Conservation (phyloP, 2,113 vertebrate genomes). For the Scatophagus argus region DNA sequence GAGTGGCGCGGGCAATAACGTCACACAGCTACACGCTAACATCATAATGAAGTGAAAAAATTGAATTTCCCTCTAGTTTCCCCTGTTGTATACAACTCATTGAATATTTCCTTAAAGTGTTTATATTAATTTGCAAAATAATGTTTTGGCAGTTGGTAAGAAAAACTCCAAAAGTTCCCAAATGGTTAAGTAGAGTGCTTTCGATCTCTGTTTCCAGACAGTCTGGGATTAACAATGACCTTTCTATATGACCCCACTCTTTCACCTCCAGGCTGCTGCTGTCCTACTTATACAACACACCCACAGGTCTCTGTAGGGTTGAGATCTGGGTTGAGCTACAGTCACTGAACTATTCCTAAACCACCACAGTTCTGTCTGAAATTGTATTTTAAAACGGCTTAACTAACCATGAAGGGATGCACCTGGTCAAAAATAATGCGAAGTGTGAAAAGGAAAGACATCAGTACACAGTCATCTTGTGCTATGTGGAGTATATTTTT, state of each 20-base stretch:
- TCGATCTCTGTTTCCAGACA: conserved; percentile 17
- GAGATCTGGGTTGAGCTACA: conserved; percentile 26
- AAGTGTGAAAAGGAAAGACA: neutral
- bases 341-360: conserved; percentile 13
- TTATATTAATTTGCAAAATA: neutral
- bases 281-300: conserved; percentile 37
- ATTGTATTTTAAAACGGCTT: neutral
- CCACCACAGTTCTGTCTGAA: neutral
- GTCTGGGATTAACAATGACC: conserved; percentile 20
- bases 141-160: neutral
- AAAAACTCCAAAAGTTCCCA: neutral
- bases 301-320: conserved; percentile 30
- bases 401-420: neutral
- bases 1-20: no score
- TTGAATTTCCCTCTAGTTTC: neutral
- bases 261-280: conserved; percentile 49
- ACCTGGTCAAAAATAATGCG: neutral
- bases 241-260: conserved; percentile 9
- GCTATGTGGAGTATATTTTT: neutral
- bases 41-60: neutral
- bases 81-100: neutral
- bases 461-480: neutral
- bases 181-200: conserved; percentile 13
- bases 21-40: no score
- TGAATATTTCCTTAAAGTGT: neutral